These are phyloP conservation scores for Neopelma chrysocephalum DNA, from an alignment of 2,797 vertebrate genomes.

Conservation along the genomic window DNA sequence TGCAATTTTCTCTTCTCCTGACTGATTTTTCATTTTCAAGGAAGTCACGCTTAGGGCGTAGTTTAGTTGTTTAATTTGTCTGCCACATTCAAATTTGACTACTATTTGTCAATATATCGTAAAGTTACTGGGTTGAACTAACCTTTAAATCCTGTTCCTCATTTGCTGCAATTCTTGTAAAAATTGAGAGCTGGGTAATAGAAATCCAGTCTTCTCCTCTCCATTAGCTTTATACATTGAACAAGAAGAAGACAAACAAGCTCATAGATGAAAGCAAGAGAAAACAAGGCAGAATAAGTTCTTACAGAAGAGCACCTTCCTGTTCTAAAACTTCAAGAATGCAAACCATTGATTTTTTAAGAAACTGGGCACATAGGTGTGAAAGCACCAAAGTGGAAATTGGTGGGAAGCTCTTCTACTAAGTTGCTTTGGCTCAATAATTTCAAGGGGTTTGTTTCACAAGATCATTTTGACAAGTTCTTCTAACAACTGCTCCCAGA, in stretches of 20 bases:
- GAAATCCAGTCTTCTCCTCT: not conserved
- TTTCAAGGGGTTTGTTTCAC: not conserved
- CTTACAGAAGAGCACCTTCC: not conserved
- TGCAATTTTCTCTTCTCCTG: not conserved
- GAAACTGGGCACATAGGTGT: not conserved
- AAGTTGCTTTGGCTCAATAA: not conserved
- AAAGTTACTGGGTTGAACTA: not conserved
- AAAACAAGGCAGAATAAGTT: not conserved
- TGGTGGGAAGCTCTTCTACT: not conserved
- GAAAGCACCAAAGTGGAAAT: not conserved
- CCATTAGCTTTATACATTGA: not conserved
- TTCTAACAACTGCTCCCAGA: not conserved
- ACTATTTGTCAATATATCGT: not conserved
- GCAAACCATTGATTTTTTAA: not conserved
- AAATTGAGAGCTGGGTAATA: not conserved
- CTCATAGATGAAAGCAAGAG: not conserved
- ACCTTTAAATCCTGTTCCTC: not conserved
- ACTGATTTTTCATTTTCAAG: not conserved
- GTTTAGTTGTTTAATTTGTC: not conserved
- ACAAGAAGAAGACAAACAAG: not conserved
- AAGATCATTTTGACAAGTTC: not conserved
- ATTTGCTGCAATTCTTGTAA: not conserved
- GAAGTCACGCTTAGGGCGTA: not conserved
- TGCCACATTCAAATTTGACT: not conserved
- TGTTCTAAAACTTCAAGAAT: not conserved